Evolutionary conservation across 2,797 vertebrate species (phyloP).

Genomic region (Notolepis coatsorum): DNA sequence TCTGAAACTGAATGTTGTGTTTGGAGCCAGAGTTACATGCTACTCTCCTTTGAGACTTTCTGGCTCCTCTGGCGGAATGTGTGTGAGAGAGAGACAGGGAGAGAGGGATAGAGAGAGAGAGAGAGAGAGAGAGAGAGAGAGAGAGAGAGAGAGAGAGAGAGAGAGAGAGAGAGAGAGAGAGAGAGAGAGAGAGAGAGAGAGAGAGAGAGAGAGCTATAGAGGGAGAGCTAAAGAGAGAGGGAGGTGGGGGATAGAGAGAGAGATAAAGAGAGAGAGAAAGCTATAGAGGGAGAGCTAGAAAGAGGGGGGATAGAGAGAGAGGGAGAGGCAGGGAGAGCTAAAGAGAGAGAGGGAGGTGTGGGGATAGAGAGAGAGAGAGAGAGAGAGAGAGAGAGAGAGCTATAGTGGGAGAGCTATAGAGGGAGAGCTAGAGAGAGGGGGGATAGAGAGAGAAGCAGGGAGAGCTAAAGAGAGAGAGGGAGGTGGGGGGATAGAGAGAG

Average conservation of each 20-base stretch:
- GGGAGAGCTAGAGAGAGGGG: constrained; percentile 37
- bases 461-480: constrained; percentile 30
- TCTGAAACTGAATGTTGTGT: constrained; percentile 69
- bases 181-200: background rate
- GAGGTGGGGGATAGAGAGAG: constrained; percentile 49
- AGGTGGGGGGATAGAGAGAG: too few relatives aligned
- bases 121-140: constrained; percentile 39
- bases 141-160: background rate
- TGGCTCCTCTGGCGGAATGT: constrained; percentile 65
- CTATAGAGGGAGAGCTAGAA: constrained; percentile 12
- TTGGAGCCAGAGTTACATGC: constrained; percentile 62
- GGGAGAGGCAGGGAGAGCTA: constrained; percentile 27
- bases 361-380: constrained; percentile 57
- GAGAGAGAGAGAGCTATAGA: too few relatives aligned
- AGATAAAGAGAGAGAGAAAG: constrained; percentile 45
- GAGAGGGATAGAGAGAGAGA: constrained; percentile 20
- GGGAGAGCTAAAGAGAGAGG: too few relatives aligned
- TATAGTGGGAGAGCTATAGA: too few relatives aligned
- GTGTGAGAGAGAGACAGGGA: constrained; percentile 46
- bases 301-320: constrained; percentile 39
- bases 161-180: constrained; percentile 15
- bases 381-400: constrained; percentile 8
- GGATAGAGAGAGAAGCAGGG: constrained; percentile 3
- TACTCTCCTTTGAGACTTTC: constrained; percentile 62
- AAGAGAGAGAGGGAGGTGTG: constrained; percentile 80